Conservation (phyloP, 1,140 invertebrate genomes). For the Bombus balteatus region DNA sequence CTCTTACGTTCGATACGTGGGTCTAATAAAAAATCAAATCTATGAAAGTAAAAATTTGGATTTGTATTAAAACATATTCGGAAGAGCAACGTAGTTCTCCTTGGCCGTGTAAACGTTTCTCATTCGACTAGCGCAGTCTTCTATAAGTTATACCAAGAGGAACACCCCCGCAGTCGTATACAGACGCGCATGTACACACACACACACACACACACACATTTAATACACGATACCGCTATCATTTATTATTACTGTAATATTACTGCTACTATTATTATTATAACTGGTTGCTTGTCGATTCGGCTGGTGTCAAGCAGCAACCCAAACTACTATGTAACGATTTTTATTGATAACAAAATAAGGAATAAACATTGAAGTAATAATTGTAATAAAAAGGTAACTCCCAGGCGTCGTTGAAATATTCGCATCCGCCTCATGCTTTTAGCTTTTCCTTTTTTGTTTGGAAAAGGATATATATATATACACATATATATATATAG, state of each 20-base stretch:
- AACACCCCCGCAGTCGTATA: not conserved
- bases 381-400: slow-evolving; percentile 74
- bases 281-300: slow-evolving; percentile 67
- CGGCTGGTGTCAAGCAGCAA: slow-evolving; percentile 66
- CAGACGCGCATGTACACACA: not conserved
- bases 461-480: not conserved
- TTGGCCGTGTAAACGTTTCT: slow-evolving; percentile 39
- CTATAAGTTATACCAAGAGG: not conserved
- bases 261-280: slow-evolving; percentile 68
- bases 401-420: slow-evolving; percentile 52
- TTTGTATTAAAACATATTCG: not conserved
- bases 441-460: slow-evolving; percentile 42
- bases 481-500: not conserved
- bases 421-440: slow-evolving; percentile 40
- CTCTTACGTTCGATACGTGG: not conserved
- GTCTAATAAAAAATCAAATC: not conserved
- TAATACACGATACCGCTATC: slow-evolving; percentile 61
- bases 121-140: slow-evolving; percentile 26
- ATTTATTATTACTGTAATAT: slow-evolving; percentile 68
- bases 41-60: not conserved
- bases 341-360: slow-evolving; percentile 79
- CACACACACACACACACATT: not conserved
- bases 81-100: not conserved
- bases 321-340: slow-evolving; percentile 79
- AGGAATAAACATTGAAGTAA: slow-evolving; percentile 77